A percentile compares a stretch with the other conserved stretches of the same genome.
These are phyloP conservation scores for Microcebus ravelobensis DNA, from an alignment of 2,113 vertebrate genomes.

Conservation along the genomic window DNA sequence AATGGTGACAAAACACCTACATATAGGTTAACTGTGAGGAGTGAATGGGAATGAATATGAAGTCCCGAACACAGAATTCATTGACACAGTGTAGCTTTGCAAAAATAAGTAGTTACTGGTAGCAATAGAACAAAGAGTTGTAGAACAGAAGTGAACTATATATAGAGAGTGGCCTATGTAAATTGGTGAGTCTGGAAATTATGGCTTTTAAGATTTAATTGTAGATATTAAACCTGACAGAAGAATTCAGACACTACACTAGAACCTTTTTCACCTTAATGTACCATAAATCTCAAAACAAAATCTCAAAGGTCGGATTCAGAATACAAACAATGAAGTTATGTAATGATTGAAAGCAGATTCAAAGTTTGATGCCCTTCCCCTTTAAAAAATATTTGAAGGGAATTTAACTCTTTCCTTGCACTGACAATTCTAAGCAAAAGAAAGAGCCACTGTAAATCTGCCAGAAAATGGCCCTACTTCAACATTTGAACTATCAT, in stretches of 20 bases:
- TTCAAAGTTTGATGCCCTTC: neutral
- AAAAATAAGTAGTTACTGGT: neutral
- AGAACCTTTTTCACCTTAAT: neutral
- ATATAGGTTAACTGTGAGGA: neutral
- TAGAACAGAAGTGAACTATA: neutral
- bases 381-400: neutral
- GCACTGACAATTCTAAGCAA: neutral
- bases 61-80: neutral
- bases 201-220: neutral
- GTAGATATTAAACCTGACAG: neutral
- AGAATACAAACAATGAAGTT: neutral
- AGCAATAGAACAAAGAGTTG: neutral
- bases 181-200: neutral
- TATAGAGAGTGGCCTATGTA: neutral
- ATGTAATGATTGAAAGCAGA: neutral
- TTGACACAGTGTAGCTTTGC: neutral
- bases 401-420: neutral
- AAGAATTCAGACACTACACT: neutral
- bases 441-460: neutral
- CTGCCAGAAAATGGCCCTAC: neutral
- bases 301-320: conserved; percentile 12
- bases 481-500: neutral
- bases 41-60: neutral
- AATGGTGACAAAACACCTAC: neutral
- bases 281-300: neutral